These are phyloP conservation scores for Acromyrmex echinatior DNA, from an alignment of 1,140 invertebrate species.

Conservation along the genomic window DNA sequence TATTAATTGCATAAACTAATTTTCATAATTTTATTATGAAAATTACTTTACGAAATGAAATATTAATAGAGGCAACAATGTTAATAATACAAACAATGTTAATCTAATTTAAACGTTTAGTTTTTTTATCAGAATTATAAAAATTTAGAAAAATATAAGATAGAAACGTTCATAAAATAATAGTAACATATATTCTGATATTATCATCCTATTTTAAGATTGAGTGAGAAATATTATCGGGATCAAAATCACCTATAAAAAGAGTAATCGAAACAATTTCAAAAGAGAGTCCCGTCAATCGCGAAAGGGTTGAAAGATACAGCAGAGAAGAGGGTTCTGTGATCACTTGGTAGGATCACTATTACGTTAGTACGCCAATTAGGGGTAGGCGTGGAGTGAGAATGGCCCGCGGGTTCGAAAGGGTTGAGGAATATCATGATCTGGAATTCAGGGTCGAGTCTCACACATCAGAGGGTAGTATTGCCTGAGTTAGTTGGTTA, in stretches of 20 bases:
- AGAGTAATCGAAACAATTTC: slow-evolving; percentile 68
- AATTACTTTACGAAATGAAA: background rate
- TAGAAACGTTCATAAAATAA: background rate
- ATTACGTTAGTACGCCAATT: slow-evolving; percentile 83
- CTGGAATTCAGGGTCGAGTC: slow-evolving; percentile 77
- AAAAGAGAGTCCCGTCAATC: slow-evolving; percentile 70
- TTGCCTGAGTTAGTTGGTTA: slow-evolving; percentile 84
- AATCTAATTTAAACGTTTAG: background rate
- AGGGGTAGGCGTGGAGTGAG: slow-evolving; percentile 75
- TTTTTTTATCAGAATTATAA: background rate
- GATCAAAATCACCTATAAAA: slow-evolving; percentile 63
- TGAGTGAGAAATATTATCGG: slow-evolving; percentile 5
- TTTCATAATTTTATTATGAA: background rate
- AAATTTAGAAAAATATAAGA: background rate
- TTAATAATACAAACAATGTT: background rate
- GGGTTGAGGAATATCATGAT: slow-evolving; percentile 79
- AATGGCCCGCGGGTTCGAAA: slow-evolving; percentile 79
- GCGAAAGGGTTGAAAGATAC: slow-evolving; percentile 73
- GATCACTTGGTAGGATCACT: slow-evolving; percentile 81
- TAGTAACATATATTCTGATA: background rate
- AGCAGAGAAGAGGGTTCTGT: slow-evolving; percentile 71
- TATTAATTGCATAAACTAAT: background rate
- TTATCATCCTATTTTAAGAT: background rate
- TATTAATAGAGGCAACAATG: background rate
- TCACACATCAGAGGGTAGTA: slow-evolving; percentile 80